A percentile compares a stretch with the other conserved stretches of the same genome.
phyloP scores from a whole-genome alignment of 2,113 vertebrate species.

The Indicator indicator region DNA sequence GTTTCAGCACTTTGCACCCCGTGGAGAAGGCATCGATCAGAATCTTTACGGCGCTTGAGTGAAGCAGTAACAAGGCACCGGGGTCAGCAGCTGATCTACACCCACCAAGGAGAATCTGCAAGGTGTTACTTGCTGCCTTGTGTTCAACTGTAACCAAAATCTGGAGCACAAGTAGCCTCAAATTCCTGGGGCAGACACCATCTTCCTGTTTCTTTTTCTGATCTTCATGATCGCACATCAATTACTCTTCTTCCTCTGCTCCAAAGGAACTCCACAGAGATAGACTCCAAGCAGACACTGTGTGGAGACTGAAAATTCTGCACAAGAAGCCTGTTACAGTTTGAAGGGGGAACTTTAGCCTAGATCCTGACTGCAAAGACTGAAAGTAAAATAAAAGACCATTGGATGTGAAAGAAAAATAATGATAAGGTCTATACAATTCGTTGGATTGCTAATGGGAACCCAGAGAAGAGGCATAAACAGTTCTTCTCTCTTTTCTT shows the following conservation, averaged over 20 bases:
- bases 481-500: too few relatives aligned
- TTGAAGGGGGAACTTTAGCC: too few relatives aligned
- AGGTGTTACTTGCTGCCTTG: neutral
- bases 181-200: neutral
- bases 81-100: neutral
- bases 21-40: neutral
- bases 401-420: too few relatives aligned
- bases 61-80: neutral
- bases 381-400: too few relatives aligned
- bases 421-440: too few relatives aligned
- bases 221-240: neutral
- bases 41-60: neutral
- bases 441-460: too few relatives aligned
- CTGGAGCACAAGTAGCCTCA: neutral
- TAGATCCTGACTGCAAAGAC: too few relatives aligned
- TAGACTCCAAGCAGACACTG: slow-evolving; percentile 73
- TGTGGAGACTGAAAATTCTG: slow-evolving; percentile 72
- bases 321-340: slow-evolving; percentile 15
- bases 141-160: neutral
- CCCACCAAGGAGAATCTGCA: neutral
- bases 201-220: neutral
- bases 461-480: too few relatives aligned
- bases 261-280: slow-evolving; percentile 71
- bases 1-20: neutral
- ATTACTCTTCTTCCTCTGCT: neutral